These are phyloP conservation scores for Diloba caeruleocephala DNA, from an alignment of 2,888 invertebrate species.

Conservation along the genomic window DNA sequence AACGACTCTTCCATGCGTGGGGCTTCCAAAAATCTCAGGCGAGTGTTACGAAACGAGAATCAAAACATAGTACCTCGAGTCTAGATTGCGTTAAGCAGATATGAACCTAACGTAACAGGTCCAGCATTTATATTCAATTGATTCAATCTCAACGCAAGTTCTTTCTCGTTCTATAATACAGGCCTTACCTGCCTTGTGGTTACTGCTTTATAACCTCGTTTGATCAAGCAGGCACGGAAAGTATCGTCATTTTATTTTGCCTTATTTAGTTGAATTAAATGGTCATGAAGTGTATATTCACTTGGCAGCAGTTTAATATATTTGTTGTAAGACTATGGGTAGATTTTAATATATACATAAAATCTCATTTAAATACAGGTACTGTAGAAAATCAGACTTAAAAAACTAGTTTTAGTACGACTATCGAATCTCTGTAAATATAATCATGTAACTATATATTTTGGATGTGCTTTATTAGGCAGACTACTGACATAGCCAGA, in stretches of 20 bases:
- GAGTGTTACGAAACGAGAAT: too few species aligned
- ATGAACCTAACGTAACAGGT: too few species aligned
- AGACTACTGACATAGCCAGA: not conserved
- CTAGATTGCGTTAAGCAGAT: too few species aligned
- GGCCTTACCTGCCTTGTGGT: constrained; percentile 1
- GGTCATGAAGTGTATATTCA: too few species aligned
- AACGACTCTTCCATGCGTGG: not conserved
- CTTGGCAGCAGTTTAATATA: constrained; percentile 29
- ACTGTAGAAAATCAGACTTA: constrained; percentile 12
- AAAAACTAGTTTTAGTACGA: constrained; percentile 28
- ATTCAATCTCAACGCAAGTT: too few species aligned
- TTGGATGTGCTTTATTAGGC: constrained; percentile 6
- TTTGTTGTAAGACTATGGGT: not conserved
- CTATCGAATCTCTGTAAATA: constrained; percentile 56
- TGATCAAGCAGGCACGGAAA: not conserved
- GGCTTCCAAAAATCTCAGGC: constrained; percentile 6
- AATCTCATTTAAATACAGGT: constrained; percentile 50
- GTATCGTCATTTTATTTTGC: too few species aligned
- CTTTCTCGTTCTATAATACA: too few species aligned
- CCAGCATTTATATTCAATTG: too few species aligned
- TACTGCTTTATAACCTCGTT: not conserved
- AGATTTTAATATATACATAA: constrained; percentile 18
- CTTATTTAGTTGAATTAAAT: too few species aligned
- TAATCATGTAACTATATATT: constrained; percentile 27
- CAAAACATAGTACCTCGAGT: too few species aligned